Evolutionary conservation across 2,113 vertebrate genomes (phyloP).

Genomic region (Nycticryphes semicollaris): DNA sequence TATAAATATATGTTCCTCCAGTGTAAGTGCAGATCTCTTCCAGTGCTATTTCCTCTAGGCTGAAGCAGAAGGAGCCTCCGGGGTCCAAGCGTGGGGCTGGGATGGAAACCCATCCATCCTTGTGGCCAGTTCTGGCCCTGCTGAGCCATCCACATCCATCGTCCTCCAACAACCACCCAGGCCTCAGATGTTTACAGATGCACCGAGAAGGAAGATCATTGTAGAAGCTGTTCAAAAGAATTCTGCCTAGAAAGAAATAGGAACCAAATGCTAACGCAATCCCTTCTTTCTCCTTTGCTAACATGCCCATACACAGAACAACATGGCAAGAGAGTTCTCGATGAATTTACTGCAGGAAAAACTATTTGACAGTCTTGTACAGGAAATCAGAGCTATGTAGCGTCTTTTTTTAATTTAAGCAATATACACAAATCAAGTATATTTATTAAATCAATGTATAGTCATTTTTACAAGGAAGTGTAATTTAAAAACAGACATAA

Average conservation of each 20-base stretch:
- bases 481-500: constrained; percentile 62
- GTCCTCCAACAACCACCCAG: constrained; percentile 4
- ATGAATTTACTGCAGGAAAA: constrained; percentile 57
- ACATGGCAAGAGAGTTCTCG: constrained; percentile 24
- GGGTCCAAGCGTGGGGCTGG: not conserved
- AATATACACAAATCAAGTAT: constrained; percentile 67
- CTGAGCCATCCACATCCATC: constrained; percentile 35
- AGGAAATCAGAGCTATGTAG: constrained; percentile 54
- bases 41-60: not conserved
- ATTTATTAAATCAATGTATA: constrained; percentile 70
- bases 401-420: constrained; percentile 64
- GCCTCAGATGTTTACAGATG: constrained; percentile 40
- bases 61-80: not conserved
- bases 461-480: constrained; percentile 72
- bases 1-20: accelerated
- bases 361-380: constrained; percentile 61
- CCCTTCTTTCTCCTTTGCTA: not conserved
- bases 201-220: not conserved
- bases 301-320: not conserved
- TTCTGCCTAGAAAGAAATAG: constrained; percentile 31
- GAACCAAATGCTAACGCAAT: constrained; percentile 32
- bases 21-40: accelerated
- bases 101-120: constrained; percentile 31
- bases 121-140: not conserved
- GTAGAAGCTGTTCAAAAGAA: constrained; percentile 38